A percentile compares a stretch with the other conserved stretches of the same genome.
Conservation (phyloP, 2,797 vertebrate species). For the Capromys pilorides region DNA sequence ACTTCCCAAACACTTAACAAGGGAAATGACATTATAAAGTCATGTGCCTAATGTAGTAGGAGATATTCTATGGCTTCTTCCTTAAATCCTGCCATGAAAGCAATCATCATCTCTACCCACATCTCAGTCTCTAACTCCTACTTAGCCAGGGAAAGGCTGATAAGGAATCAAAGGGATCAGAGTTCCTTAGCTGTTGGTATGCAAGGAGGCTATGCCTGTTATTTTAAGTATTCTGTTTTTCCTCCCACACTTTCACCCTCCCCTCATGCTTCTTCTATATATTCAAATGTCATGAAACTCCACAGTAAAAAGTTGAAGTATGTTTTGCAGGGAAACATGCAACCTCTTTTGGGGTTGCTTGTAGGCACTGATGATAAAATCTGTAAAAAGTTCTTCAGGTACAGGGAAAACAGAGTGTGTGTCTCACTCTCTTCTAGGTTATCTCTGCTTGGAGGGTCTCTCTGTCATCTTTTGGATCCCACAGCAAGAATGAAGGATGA, state of each 20-base stretch:
- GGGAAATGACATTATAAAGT: slow-evolving; percentile 55
- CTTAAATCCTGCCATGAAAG: not conserved
- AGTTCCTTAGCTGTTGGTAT: slow-evolving; percentile 2
- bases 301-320: not conserved
- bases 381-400: slow-evolving; percentile 16
- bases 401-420: not conserved
- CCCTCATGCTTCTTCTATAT: slow-evolving; percentile 1
- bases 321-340: not conserved
- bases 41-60: slow-evolving; percentile 48
- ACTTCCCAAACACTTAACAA: slow-evolving; percentile 65
- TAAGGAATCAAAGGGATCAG: not conserved
- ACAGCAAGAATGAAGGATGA: not conserved
- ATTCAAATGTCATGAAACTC: slow-evolving; percentile 26
- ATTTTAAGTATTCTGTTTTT: slow-evolving; percentile 48
- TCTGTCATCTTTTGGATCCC: not conserved
- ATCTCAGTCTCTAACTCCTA: not conserved
- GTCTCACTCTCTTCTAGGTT: not conserved
- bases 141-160: not conserved
- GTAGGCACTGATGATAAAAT: slow-evolving; percentile 60
- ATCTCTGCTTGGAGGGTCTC: not conserved
- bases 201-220: not conserved
- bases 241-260: not conserved
- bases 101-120: not conserved
- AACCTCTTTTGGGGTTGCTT: slow-evolving; percentile 64
- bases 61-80: slow-evolving; percentile 28